Evolutionary conservation across 2,797 vertebrate genomes (phyloP).

Genomic region (Rhinogobio ventralis): DNA sequence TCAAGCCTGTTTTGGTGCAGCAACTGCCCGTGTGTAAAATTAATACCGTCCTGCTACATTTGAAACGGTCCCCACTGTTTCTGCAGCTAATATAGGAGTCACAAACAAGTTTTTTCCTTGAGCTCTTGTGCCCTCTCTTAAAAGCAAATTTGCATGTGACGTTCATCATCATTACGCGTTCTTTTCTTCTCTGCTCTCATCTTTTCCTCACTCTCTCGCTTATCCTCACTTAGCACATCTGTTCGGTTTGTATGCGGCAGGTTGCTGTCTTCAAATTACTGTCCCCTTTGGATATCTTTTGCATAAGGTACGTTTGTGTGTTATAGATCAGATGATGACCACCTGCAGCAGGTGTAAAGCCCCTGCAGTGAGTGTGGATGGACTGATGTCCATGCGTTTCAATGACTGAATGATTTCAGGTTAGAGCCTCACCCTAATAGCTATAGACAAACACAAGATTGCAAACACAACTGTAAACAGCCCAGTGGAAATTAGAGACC

Average conservation of each 20-base stretch:
- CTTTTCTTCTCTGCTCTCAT: slow-evolving; percentile 43
- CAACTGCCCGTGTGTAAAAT: slow-evolving; percentile 33
- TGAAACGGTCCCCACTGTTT: slow-evolving; percentile 19
- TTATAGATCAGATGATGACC: slow-evolving; percentile 41
- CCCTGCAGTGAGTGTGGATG: not conserved
- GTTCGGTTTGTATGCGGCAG: slow-evolving; percentile 25
- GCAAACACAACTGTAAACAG: not conserved
- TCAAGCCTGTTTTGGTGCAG: slow-evolving; percentile 11
- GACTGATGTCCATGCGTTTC: not conserved
- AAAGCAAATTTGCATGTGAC: slow-evolving; percentile 49
- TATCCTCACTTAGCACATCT: slow-evolving; percentile 45
- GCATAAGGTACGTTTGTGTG: slow-evolving; percentile 29
- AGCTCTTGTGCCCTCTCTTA: slow-evolving; percentile 51
- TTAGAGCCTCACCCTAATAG: not conserved
- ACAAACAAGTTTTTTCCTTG: not conserved
- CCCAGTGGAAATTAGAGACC: not conserved
- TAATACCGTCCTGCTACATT: slow-evolving; percentile 19
- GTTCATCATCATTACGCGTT: slow-evolving; percentile 26
- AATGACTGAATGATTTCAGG: not conserved
- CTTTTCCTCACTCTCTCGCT: slow-evolving; percentile 31
- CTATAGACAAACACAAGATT: not conserved
- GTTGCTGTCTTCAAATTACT: not conserved
- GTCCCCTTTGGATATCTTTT: slow-evolving; percentile 27
- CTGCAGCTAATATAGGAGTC: slow-evolving; percentile 46
- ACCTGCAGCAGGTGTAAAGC: slow-evolving; percentile 44